Evolutionary conservation across 2,797 vertebrate genomes (phyloP).

Genomic region (Varecia variegata): DNA sequence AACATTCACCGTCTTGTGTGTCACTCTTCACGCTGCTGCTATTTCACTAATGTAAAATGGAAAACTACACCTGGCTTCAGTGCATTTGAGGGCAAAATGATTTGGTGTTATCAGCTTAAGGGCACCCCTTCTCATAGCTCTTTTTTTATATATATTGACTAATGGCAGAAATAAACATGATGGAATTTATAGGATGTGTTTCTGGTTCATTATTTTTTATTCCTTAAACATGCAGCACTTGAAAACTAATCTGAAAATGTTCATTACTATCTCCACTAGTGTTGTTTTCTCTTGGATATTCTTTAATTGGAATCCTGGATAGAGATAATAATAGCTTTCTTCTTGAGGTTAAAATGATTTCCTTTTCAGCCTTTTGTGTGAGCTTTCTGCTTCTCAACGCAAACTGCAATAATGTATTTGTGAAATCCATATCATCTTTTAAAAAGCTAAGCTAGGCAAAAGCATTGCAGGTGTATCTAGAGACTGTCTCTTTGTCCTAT

Average conservation of each 20-base stretch:
- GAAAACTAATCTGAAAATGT: slow-evolving; percentile 51
- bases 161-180: not conserved
- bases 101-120: not conserved
- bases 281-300: slow-evolving; percentile 61
- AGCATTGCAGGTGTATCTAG: not conserved
- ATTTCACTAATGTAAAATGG: not conserved
- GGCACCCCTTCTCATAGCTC: not conserved
- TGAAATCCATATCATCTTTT: slow-evolving; percentile 43
- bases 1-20: not conserved
- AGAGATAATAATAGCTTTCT: slow-evolving; percentile 62
- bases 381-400: not conserved
- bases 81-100: slow-evolving; percentile 26
- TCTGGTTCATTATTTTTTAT: slow-evolving; percentile 40
- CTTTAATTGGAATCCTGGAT: slow-evolving; percentile 61
- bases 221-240: slow-evolving; percentile 37
- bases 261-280: slow-evolving; percentile 14
- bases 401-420: slow-evolving; percentile 38
- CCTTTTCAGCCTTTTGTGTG: slow-evolving; percentile 45
- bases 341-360: slow-evolving; percentile 47
- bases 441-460: not conserved
- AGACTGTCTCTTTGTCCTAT: not conserved
- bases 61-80: not conserved
- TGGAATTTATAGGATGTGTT: not conserved
- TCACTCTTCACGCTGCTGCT: not conserved
- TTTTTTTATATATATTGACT: not conserved